Evolutionary conservation across 1,140 invertebrate genomes (phyloP).

Genomic region (Cydia splendana): DNA sequence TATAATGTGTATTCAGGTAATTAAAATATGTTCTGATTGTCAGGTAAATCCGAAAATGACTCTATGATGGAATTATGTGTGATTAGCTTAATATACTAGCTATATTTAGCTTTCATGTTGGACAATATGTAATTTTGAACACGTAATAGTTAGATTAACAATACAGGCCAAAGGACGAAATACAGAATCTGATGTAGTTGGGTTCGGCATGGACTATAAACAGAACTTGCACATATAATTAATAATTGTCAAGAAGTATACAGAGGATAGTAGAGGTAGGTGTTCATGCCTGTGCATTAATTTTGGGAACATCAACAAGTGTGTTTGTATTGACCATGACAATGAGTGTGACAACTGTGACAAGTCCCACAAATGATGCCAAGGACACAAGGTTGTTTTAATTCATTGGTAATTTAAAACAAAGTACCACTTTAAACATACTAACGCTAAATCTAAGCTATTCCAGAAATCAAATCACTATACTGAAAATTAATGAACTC

Average conservation of each 20-base stretch:
- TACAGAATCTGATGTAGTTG: too few relatives aligned
- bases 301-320: background rate
- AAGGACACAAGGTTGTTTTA: background rate
- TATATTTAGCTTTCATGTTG: too few relatives aligned
- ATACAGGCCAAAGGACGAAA: too few relatives aligned
- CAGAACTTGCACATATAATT: too few relatives aligned
- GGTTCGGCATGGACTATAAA: too few relatives aligned
- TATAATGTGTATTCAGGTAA: too few relatives aligned
- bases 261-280: background rate
- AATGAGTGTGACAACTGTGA: background rate
- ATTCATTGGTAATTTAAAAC: slow-evolving; percentile 5
- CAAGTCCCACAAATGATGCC: background rate
- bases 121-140: too few relatives aligned
- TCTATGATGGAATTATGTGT: too few relatives aligned
- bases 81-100: too few relatives aligned
- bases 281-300: background rate
- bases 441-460: background rate
- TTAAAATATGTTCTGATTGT: too few relatives aligned
- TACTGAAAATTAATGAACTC: background rate
- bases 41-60: too few relatives aligned
- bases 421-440: background rate
- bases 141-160: too few relatives aligned
- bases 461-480: background rate
- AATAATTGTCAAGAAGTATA: background rate
- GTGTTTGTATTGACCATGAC: background rate